Conservation (phyloP, 1,140 invertebrate species). For the Diuraphis noxia region DNA sequence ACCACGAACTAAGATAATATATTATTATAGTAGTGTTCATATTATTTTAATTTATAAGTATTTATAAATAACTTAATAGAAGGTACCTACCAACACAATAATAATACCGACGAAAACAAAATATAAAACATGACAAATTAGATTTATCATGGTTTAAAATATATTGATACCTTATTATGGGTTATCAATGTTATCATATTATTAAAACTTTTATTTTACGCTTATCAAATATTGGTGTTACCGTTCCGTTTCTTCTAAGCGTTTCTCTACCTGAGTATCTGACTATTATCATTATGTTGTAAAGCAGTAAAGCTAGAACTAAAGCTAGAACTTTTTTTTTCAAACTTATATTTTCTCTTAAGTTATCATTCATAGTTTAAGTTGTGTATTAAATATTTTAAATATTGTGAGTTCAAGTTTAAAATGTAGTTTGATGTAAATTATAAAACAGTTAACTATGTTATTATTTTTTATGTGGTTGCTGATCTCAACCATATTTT, state of each 20-base stretch:
- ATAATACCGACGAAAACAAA: too few relatives aligned
- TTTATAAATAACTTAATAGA: too few relatives aligned
- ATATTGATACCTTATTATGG: neutral
- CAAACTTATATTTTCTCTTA: neutral
- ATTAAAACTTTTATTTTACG: neutral
- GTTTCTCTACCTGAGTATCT: too few relatives aligned
- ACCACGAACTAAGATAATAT: too few relatives aligned
- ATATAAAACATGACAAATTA: too few relatives aligned
- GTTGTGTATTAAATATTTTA: neutral
- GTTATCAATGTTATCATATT: slow-evolving; percentile 27
- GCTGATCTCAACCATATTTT: neutral
- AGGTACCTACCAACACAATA: too few relatives aligned
- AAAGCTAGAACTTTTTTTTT: neutral
- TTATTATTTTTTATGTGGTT: neutral
- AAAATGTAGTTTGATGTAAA: neutral
- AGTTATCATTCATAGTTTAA: neutral
- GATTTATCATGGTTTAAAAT: too few relatives aligned
- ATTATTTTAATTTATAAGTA: too few relatives aligned
- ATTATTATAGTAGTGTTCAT: too few relatives aligned
- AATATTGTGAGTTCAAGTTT: neutral
- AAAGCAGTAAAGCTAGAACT: too few relatives aligned
- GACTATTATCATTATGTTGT: neutral
- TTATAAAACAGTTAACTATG: neutral
- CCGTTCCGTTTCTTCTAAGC: neutral
- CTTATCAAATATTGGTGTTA: neutral